Evolutionary conservation across 2,888 invertebrate species (phyloP), one percentile per base, ranked within the genome.

Genomic region (Pocota personata): DNA sequence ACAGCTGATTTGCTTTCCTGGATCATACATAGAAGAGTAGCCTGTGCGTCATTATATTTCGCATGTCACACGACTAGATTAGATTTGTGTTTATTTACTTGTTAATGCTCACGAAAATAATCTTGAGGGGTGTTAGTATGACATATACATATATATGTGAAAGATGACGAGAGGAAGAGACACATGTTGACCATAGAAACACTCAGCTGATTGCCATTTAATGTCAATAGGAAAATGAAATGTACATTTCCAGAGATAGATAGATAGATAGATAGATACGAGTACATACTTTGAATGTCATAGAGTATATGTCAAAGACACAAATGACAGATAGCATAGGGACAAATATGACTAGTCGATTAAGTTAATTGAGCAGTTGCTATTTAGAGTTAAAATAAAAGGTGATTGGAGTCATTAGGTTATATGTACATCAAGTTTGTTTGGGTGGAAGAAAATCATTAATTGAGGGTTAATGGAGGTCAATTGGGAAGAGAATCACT

Each of bases 171-270:
- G 12, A 21, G 16, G 24, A 0, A 21, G 27, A 30, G 6, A 37
- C 3, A 32, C 57, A 48, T 58, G 30, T 14, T 75, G 67, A 48
- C 66, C 57, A 24, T 46, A 60, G 37, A 60, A 43, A 67, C 72
- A 79, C 79, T 64, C 71, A 72, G 64, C 71, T 79, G 79, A 79
- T 71, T 79, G 72, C 64, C 8, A 64, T 71, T 78, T 64, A 62
- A 71, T 58, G 71, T 72, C 64, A 79, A 79, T 71, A 55, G 35
- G 46, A 37, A 50, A 50, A 64, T 40, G 24, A 40, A 46, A 71
- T 21, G 32, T 16, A 57, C 55, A 35, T 58, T 7, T 30, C 43
- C 30, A 37, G 16, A 50, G n/a, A 40, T n/a, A 62, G 10, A 40
- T 40, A 52, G 16, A 40, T n/a, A 16, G 52, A 16, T 2, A 21